Conservation (phyloP, 2,797 vertebrate genomes). For the Sebastes iracundus region DNA sequence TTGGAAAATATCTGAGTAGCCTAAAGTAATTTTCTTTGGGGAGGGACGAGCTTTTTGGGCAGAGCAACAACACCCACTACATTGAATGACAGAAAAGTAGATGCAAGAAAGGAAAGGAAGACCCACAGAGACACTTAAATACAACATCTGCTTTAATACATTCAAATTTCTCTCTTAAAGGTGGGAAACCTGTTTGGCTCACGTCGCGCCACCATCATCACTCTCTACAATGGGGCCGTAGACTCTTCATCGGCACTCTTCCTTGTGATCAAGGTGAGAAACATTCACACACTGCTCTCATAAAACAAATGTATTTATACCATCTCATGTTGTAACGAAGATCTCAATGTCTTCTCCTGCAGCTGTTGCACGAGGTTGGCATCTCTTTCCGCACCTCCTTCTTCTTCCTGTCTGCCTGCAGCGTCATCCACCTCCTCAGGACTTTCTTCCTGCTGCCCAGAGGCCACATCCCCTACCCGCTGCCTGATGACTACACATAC, state of each 20-base stretch:
- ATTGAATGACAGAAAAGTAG: background rate
- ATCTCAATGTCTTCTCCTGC: conserved; percentile 8
- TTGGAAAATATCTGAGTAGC: no score
- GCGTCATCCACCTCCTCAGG: conserved; percentile 84
- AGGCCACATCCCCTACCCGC: conserved; percentile 85
- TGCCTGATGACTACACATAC: conserved; percentile 86
- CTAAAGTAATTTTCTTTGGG: no score
- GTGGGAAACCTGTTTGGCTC: conserved; percentile 92
- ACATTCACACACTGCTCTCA: background rate
- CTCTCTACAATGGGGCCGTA: conserved; percentile 92
- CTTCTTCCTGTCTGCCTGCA: conserved; percentile 87
- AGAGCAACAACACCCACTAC: background rate
- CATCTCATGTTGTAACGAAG: background rate
- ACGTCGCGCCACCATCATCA: conserved; percentile 92
- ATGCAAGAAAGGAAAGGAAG: background rate
- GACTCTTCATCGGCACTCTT: conserved; percentile 92
- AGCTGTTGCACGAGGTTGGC: conserved; percentile 86
- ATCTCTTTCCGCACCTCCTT: conserved; percentile 86
- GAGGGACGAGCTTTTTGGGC: no score
- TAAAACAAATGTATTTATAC: background rate
- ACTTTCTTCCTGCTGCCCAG: conserved; percentile 90
- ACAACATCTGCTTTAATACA: background rate
- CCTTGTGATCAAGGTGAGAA: conserved; percentile 89
- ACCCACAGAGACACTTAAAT: background rate
- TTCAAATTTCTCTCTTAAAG: conserved; percentile 69